Evolutionary conservation across 1,140 invertebrate genomes (phyloP).

Genomic region (Colletes gigas): DNA sequence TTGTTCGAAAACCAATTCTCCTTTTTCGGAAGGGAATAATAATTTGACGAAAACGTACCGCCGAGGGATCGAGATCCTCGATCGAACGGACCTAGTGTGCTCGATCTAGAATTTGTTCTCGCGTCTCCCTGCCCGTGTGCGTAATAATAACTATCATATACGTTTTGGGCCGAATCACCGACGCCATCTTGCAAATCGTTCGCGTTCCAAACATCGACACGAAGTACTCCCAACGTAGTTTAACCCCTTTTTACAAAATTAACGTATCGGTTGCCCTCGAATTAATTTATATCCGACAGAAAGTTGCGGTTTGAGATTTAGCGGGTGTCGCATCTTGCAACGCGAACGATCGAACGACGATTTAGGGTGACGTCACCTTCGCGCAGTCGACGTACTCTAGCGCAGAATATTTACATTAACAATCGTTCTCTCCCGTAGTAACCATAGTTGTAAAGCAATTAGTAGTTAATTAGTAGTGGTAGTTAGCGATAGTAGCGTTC

Average conservation of each 20-base stretch:
- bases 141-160: slow-evolving; percentile 28
- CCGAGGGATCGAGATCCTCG: background rate
- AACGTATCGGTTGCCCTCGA: too few species aligned
- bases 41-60: background rate
- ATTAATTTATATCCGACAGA: too few species aligned
- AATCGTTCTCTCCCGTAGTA: slow-evolving; percentile 36
- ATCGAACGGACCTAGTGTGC: background rate
- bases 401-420: slow-evolving; percentile 33
- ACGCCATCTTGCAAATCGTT: background rate
- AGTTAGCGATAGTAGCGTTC: slow-evolving; percentile 25
- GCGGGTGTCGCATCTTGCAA: background rate
- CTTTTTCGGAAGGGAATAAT: background rate
- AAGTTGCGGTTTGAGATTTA: too few species aligned
- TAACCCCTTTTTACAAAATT: too few species aligned
- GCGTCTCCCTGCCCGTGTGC: slow-evolving; percentile 28
- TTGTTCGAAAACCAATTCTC: too few species aligned
- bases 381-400: slow-evolving; percentile 5
- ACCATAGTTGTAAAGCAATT: slow-evolving; percentile 41
- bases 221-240: too few species aligned
- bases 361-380: too few species aligned
- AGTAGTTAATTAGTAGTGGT: slow-evolving; percentile 26
- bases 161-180: background rate
- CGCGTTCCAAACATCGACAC: too few species aligned
- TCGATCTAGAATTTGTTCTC: background rate
- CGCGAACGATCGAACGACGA: background rate